A percentile compares a stretch with the other conserved stretches of the same genome.
These are phyloP conservation scores for Decapterus maruadsi DNA, from an alignment of 2,797 vertebrate species.

Conservation along the genomic window DNA sequence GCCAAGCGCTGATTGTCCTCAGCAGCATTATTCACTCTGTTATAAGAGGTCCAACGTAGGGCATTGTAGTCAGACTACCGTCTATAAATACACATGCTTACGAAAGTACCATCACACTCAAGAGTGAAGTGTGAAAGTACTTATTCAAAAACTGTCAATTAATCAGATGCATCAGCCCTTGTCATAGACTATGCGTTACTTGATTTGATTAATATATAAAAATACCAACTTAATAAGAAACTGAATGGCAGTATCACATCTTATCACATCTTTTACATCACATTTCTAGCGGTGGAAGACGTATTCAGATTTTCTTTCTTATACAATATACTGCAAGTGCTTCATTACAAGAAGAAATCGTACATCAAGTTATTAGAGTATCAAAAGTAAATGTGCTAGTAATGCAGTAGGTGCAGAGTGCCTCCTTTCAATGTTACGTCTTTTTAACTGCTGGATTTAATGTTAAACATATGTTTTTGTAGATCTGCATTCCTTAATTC, in stretches of 20 bases:
- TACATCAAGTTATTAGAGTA: background rate
- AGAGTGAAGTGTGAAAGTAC: constrained; percentile 47
- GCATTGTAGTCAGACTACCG: constrained; percentile 31
- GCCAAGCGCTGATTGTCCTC: constrained; percentile 11
- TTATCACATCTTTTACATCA: background rate
- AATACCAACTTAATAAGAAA: constrained; percentile 13
- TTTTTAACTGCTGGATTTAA: background rate
- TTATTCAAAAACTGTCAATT: constrained; percentile 21
- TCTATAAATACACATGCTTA: constrained; percentile 67
- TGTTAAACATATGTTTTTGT: background rate
- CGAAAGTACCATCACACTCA: constrained; percentile 44
- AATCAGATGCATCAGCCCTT: constrained; percentile 11
- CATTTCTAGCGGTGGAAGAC: background rate
- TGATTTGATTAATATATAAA: constrained; percentile 10
- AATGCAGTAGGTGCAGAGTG: no score
- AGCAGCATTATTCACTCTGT: constrained; percentile 15
- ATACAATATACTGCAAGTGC: background rate
- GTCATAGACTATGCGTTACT: constrained; percentile 6
- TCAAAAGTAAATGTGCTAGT: background rate
- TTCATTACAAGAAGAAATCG: background rate
- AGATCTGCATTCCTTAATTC: background rate
- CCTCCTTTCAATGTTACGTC: no score
- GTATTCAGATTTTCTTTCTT: background rate
- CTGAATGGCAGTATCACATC: background rate
- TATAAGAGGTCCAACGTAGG: constrained; percentile 29